Conservation (phyloP, 2,797 vertebrate genomes). For the Pelodytes ibericus region DNA sequence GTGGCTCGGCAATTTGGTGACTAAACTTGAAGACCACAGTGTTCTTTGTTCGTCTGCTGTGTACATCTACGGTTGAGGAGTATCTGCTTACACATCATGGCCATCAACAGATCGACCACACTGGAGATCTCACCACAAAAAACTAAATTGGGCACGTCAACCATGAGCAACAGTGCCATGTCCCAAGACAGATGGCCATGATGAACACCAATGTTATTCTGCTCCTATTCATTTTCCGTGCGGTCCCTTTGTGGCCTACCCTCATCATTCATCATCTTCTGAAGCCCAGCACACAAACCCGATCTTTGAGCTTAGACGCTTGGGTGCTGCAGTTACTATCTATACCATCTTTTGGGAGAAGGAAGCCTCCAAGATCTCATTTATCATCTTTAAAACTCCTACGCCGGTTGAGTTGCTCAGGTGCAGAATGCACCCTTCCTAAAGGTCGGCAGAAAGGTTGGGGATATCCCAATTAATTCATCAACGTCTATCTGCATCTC, state of each 20-base stretch:
- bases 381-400: slow-evolving; percentile 39
- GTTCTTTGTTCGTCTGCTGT: not conserved
- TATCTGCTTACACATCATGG: not conserved
- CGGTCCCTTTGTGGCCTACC: slow-evolving; percentile 2
- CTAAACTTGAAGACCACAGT: not conserved
- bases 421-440: slow-evolving; percentile 23
- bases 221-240: slow-evolving; percentile 33
- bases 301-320: slow-evolving; percentile 4
- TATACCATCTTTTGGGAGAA: slow-evolving; percentile 46
- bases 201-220: slow-evolving; percentile 35
- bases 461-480: slow-evolving; percentile 28
- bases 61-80: not conserved
- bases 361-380: slow-evolving; percentile 28
- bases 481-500: slow-evolving; percentile 21
- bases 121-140: not conserved
- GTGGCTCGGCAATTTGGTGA: not conserved
- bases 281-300: slow-evolving; percentile 13
- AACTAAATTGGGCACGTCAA: not conserved
- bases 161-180: not conserved
- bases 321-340: slow-evolving; percentile 42
- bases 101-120: not conserved
- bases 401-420: slow-evolving; percentile 31
- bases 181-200: slow-evolving; percentile 30
- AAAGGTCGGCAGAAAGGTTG: slow-evolving; percentile 45
- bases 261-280: slow-evolving; percentile 51